Conservation (phyloP, 1,140 invertebrate genomes). For the Phortica variegata region DNA sequence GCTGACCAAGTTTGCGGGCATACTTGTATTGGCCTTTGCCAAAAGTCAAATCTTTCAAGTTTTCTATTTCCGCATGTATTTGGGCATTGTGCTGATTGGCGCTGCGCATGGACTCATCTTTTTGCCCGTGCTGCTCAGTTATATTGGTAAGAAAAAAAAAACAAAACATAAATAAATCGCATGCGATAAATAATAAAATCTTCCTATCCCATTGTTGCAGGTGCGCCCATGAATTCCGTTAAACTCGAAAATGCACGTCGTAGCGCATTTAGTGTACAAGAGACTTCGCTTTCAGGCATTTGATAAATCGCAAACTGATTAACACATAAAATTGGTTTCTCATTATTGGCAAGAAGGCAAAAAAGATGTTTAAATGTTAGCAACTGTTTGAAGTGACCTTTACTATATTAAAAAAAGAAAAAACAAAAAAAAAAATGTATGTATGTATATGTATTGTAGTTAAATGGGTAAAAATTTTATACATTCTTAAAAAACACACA, state of each 20-base stretch:
- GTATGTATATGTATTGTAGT: slow-evolving; percentile 7
- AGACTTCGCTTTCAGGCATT: slow-evolving; percentile 73
- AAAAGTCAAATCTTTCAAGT: slow-evolving; percentile 97
- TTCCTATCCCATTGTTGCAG: slow-evolving; percentile 55
- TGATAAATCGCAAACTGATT: too few relatives aligned
- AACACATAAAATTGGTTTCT: too few relatives aligned
- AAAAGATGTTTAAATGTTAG: slow-evolving; percentile 1
- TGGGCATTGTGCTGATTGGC: slow-evolving; percentile 93
- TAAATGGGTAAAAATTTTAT: slow-evolving; percentile 11
- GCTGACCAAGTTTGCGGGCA: slow-evolving; percentile 94
- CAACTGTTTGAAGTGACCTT: too few relatives aligned
- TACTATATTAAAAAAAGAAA: too few relatives aligned
- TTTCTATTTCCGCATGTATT: slow-evolving; percentile 98
- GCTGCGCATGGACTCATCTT: slow-evolving; percentile 96
- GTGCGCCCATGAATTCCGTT: slow-evolving; percentile 75
- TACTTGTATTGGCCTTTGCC: slow-evolving; percentile 91
- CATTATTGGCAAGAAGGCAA: slow-evolving; percentile 7
- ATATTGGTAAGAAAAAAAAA: slow-evolving; percentile 77
- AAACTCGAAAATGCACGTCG: slow-evolving; percentile 72
- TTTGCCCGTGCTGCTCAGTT: slow-evolving; percentile 93
- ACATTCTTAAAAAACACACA: too few relatives aligned
- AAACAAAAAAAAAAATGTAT: too few relatives aligned
- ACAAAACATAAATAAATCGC: neutral
- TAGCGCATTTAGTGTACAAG: slow-evolving; percentile 69
- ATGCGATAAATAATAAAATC: neutral